Base-by-base conservation (phyloP, 1,140 invertebrate genomes). In the Dreissena polymorpha region DNA sequence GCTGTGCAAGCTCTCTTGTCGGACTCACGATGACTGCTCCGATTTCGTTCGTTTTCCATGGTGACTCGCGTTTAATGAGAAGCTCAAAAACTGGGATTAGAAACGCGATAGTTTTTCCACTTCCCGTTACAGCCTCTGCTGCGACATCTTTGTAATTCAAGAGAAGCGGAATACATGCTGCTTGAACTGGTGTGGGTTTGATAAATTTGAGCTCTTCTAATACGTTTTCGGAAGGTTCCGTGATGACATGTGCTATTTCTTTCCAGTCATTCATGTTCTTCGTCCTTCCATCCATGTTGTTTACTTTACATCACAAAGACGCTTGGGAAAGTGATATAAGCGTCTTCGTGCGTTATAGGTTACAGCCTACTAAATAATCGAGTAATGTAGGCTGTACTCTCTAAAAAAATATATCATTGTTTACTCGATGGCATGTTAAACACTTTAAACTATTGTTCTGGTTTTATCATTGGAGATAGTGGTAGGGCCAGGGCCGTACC, bases 81-180 rank as follows among this genome's bases (percentile, higher is more conserved):
- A 98, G 96, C 93, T 99, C 96, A 53, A 99, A 84, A 81, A 98
- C 91, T 0, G 98, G 98, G 64, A 99, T 95, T 13, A 99, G 92
- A 94, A 99, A 99, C 0, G 98, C 97, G 65, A 99, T 91, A 0
- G 98, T 99, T 94, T 99, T 99, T 0, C 98, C 98, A 91, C 97
- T 99, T 5, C 98, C 98, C 25, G 98, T 99, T 0, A 99, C 97
- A 49, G 98, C 98, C 94, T 99, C 98, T 10, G 96, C 98, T 7
- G 96, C 97, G n/a, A 99, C 97, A 95, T 99, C 98, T 94, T 99
- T 99, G 80, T 97, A 96, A 50, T 95, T 95, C 23, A 99, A 90
- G 75, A 99, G 94, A 64, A 98, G 92, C n/a, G 98, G 98, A 90
- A 99, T 99, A 83, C 96, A 96, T 6, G 97, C 96, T 25, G 96